A percentile compares a stretch with the other conserved stretches of the same genome.
These are phyloP conservation scores for Sinocyclocheilus anshuiensis DNA, from an alignment of 2,113 vertebrate species.

Conservation along the genomic window DNA sequence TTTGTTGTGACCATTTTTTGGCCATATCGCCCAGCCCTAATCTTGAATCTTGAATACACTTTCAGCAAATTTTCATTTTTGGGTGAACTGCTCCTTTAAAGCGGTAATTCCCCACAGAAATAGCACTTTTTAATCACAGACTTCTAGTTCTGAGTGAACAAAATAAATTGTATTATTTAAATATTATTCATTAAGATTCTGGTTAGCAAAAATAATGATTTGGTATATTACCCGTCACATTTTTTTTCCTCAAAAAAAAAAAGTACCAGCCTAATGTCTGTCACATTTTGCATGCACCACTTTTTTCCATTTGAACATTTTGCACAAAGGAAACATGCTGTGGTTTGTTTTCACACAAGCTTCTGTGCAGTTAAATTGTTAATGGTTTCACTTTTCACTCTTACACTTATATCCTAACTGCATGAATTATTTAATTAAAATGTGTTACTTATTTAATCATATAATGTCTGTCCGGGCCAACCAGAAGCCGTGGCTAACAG, in stretches of 20 bases:
- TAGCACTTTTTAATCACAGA: no score
- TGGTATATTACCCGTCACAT: neutral
- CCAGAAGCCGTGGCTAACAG: no score
- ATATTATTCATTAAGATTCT: neutral
- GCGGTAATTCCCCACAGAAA: no score
- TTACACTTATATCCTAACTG: neutral
- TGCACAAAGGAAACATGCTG: neutral
- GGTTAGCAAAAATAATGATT: neutral
- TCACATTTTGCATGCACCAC: neutral
- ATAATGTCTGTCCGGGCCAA: no score
- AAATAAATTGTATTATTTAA: neutral
- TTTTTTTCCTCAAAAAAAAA: no score
- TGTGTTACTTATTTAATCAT: neutral
- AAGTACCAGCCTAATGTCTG: neutral
- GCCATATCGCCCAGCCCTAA: no score
- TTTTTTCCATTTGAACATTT: neutral
- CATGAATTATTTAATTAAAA: neutral
- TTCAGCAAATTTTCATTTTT: neutral
- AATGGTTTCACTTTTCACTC: neutral
- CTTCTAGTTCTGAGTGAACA: neutral
- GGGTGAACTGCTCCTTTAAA: no score
- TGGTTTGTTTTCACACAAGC: neutral
- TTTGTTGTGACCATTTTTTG: no score
- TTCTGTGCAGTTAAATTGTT: neutral
- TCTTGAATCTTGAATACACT: neutral